Conservation (phyloP, 2,797 vertebrate species). For the Coranthus polyacanthus region DNA sequence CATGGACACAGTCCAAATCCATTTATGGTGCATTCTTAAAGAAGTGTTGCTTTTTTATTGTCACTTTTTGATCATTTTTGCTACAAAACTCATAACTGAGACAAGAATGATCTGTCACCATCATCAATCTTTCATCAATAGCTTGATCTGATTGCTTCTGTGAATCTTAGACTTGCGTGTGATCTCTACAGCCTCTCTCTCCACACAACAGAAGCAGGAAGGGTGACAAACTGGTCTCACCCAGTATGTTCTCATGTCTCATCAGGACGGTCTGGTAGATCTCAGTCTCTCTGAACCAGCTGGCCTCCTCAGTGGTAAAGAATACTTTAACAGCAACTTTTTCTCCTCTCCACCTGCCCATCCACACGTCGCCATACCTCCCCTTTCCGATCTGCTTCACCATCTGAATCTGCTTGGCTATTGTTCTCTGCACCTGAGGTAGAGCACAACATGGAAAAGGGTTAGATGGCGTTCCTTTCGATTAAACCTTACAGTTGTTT, state of each 20-base stretch:
- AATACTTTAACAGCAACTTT: constrained; percentile 98
- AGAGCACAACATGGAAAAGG: neutral
- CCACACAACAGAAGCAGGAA: too few species aligned
- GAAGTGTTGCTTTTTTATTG: neutral
- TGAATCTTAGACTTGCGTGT: too few species aligned
- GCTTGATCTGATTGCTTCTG: neutral
- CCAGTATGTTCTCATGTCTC: constrained; percentile 98
- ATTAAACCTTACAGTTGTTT: neutral
- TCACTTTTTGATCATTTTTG: neutral
- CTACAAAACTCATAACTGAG: neutral
- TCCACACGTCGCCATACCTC: constrained; percentile 97
- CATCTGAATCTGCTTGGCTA: constrained; percentile 99
- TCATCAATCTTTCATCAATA: neutral
- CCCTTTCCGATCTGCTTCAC: constrained; percentile 98
- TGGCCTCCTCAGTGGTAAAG: constrained; percentile 97
- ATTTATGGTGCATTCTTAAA: neutral
- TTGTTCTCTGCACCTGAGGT: constrained; percentile 94
- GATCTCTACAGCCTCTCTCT: too few species aligned
- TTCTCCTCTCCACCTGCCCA: constrained; percentile 96
- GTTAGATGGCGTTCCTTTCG: too few species aligned
- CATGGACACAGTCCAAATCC: constrained; percentile 7
- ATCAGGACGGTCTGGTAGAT: constrained; percentile 98
- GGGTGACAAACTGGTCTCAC: too few species aligned
- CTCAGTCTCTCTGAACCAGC: constrained; percentile 99
- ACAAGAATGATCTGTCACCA: neutral